phyloP scores from a whole-genome alignment of 2,797 vertebrate genomes.

The Macrochelys suwanniensis region DNA sequence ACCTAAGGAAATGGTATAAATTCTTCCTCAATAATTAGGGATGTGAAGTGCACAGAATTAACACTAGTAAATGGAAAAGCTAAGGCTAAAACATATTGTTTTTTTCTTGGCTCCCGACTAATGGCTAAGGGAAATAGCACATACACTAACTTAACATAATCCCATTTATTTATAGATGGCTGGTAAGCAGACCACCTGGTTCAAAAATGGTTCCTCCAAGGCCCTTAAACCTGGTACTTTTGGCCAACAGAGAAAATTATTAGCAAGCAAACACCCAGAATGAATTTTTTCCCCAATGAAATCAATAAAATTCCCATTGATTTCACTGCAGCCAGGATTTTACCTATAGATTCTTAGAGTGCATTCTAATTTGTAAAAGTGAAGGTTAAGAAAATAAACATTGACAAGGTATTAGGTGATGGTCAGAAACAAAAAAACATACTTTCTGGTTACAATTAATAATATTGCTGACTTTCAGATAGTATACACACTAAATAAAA shows the following conservation, averaged over 20 bases:
- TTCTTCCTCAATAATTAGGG: not conserved
- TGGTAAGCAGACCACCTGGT: not conserved
- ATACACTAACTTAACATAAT: not conserved
- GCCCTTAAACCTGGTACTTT: not conserved
- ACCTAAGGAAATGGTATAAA: not conserved
- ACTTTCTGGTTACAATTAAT: not conserved
- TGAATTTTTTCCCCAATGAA: not conserved
- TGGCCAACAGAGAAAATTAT: not conserved
- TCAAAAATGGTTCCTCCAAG: not conserved
- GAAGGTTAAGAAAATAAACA: not conserved
- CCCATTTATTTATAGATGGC: not conserved
- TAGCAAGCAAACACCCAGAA: not conserved
- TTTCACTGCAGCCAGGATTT: not conserved
- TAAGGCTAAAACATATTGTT: not conserved
- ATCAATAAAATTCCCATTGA: not conserved
- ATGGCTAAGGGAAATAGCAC: not conserved
- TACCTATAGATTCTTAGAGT: not conserved
- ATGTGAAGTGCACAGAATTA: not conserved
- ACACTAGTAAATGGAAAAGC: not conserved
- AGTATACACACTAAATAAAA: not conserved
- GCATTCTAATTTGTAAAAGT: not conserved
- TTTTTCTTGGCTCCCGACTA: not conserved
- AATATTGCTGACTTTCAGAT: not conserved
- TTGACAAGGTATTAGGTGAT: not conserved
- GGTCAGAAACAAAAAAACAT: rapidly evolving